Percentiles rank a stretch among this genome's conserved stretches.
These are phyloP conservation scores for Prosopocoilus inquinatus DNA, from an alignment of 2,888 invertebrate genomes.

Conservation along the genomic window DNA sequence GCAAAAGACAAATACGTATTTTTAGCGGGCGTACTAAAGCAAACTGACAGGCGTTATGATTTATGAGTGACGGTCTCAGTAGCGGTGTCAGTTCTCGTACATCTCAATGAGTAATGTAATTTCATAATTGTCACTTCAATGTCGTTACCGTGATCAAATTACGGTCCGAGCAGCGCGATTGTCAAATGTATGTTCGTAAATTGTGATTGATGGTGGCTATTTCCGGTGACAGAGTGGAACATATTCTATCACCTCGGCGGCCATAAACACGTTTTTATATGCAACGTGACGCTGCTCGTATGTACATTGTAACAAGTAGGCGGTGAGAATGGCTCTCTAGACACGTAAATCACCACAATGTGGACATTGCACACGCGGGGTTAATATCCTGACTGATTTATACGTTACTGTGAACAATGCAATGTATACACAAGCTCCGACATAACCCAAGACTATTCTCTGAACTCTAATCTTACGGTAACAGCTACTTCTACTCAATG, in stretches of 20 bases:
- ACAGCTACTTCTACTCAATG: too few species aligned
- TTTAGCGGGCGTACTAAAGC: constrained; percentile 29
- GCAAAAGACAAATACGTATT: constrained; percentile 44
- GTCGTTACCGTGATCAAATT: constrained; percentile 47
- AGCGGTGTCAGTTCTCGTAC: constrained; percentile 43
- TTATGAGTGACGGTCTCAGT: constrained; percentile 44
- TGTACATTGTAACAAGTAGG: constrained; percentile 48
- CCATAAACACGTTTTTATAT: constrained; percentile 50
- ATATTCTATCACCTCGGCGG: constrained; percentile 46
- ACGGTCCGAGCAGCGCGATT: constrained; percentile 31
- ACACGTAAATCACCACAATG: constrained; percentile 48
- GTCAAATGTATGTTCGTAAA: constrained; percentile 33
- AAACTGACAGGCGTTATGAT: constrained; percentile 45
- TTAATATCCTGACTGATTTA: constrained; percentile 51
- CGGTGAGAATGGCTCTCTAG: constrained; percentile 47
- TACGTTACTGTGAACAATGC: constrained; percentile 24
- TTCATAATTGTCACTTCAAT: constrained; percentile 49
- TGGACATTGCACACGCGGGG: constrained; percentile 50
- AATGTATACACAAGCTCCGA: constrained; percentile 8
- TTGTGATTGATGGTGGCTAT: constrained; percentile 49
- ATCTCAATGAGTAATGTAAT: constrained; percentile 50
- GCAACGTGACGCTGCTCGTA: constrained; percentile 43
- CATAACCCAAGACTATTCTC: neutral
- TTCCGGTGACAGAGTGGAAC: constrained; percentile 45
- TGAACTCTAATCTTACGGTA: too few species aligned